Conservation (phyloP, 1,140 invertebrate species). For the Euura saliciscinereae region DNA sequence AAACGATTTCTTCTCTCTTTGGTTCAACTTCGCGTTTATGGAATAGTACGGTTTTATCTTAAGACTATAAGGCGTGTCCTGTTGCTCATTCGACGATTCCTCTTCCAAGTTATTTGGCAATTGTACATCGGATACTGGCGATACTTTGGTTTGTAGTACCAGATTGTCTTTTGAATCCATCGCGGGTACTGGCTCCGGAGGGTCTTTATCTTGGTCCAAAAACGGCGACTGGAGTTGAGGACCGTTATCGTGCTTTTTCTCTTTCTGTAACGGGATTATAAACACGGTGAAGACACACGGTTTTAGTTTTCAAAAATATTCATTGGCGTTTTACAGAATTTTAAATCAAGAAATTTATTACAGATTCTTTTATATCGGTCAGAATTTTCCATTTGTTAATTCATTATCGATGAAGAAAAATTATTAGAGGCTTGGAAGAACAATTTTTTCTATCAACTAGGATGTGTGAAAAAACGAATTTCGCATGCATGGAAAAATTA, state of each 20-base stretch:
- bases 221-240: not conserved
- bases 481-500: not conserved
- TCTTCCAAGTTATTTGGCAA: constrained; percentile 36
- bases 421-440: too few relatives aligned
- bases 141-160: constrained; percentile 12
- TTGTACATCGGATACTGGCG: constrained; percentile 46
- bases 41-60: constrained; percentile 58
- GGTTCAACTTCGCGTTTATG: constrained; percentile 55
- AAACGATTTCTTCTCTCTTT: constrained; percentile 46
- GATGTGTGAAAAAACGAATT: not conserved
- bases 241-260: constrained; percentile 48
- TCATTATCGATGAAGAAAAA: too few relatives aligned
- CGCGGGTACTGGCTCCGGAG: constrained; percentile 23
- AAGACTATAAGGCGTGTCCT: constrained; percentile 51
- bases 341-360: too few relatives aligned
- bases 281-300: not conserved
- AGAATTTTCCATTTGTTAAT: too few relatives aligned
- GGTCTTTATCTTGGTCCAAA: constrained; percentile 36
- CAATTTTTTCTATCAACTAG: not conserved
- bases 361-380: too few relatives aligned
- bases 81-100: constrained; percentile 19
- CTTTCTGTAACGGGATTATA: constrained; percentile 44
- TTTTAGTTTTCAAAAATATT: not conserved
- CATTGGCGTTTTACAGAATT: not conserved
- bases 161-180: constrained; percentile 38